A percentile compares a stretch with the other conserved stretches of the same genome.
Evolutionary conservation across 2,797 vertebrate species (phyloP).

Genomic region (Pteropus rufus): DNA sequence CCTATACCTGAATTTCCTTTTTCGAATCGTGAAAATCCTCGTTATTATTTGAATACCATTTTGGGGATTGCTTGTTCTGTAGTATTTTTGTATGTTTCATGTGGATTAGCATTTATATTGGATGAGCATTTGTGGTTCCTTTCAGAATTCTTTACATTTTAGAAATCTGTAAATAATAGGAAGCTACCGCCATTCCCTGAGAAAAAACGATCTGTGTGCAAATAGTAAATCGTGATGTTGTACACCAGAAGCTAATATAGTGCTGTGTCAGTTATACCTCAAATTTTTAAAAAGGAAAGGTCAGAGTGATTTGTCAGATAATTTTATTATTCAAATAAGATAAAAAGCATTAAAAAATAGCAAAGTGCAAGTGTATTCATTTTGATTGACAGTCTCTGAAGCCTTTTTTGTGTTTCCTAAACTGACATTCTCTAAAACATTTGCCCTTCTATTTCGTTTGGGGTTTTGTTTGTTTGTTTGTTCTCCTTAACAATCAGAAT

Average conservation of each 20-base stretch:
- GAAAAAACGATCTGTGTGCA: not conserved
- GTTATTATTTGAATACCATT: not conserved
- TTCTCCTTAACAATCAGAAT: not conserved
- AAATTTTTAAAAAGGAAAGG: not conserved
- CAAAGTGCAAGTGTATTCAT: not conserved
- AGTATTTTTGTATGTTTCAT: not conserved
- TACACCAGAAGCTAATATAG: not conserved
- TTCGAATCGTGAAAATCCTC: not conserved
- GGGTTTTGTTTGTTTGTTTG: not conserved
- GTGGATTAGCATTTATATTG: not conserved
- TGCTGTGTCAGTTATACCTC: not conserved
- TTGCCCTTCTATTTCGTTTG: not conserved
- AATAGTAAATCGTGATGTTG: not conserved
- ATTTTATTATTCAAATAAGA: conserved; percentile 17
- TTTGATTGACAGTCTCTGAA: not conserved
- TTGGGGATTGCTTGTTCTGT: not conserved
- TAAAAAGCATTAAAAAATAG: not conserved
- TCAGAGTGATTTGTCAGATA: not conserved
- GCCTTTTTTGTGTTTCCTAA: not conserved
- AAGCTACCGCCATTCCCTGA: not conserved
- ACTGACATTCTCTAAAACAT: not conserved
- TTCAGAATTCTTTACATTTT: not conserved
- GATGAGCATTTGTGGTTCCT: not conserved
- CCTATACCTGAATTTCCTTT: not conserved
- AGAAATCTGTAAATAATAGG: not conserved